Conservation (phyloP, 2,797 vertebrate genomes). For the Platyrinchus mystaceus region DNA sequence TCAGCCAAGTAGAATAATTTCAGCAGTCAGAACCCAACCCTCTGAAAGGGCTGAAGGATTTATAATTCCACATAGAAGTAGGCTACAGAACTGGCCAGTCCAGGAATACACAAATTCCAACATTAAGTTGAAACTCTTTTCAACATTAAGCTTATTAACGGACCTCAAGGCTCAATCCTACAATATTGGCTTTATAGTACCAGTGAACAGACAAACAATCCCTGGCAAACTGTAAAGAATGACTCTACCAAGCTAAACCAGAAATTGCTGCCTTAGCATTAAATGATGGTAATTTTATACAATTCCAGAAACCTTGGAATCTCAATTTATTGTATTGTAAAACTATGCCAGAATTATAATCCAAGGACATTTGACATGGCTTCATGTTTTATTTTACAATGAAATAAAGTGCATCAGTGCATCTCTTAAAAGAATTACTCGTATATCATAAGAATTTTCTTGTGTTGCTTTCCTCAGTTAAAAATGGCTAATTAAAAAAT, state of each 20-base stretch:
- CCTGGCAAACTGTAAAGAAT: neutral
- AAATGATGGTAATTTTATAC: neutral
- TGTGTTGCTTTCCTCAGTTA: neutral
- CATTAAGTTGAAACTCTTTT: neutral
- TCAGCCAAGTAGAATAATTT: neutral
- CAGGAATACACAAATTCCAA: neutral
- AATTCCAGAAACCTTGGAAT: neutral
- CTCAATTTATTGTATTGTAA: neutral
- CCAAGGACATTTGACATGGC: neutral
- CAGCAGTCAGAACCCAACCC: neutral
- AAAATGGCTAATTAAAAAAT: neutral
- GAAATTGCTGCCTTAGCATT: neutral
- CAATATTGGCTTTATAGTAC: neutral
- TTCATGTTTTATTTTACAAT: neutral
- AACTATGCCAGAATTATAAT: neutral
- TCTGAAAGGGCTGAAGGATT: neutral
- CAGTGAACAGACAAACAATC: neutral
- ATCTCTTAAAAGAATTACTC: neutral
- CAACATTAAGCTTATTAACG: neutral
- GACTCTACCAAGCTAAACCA: neutral
- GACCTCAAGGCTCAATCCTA: neutral
- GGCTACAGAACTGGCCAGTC: neutral
- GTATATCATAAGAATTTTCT: neutral
- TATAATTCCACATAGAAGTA: neutral
- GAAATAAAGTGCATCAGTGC: neutral